Percentiles rank a stretch among this genome's conserved stretches.
Evolutionary conservation across 2,113 vertebrate species (phyloP).

Genomic region (Mola mola): DNA sequence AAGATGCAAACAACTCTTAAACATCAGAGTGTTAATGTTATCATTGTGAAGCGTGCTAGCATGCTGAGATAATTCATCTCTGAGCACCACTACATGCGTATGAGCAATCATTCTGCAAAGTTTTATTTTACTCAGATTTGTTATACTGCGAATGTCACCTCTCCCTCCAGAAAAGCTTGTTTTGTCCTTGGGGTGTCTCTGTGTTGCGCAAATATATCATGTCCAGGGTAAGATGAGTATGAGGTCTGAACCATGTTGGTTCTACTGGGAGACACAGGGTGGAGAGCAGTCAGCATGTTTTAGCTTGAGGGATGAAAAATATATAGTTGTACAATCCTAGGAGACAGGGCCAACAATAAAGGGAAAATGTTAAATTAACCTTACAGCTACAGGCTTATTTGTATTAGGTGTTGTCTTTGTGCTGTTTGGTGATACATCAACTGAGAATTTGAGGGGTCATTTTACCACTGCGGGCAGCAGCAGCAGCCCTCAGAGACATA

Average conservation of each 20-base stretch:
- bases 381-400: background rate
- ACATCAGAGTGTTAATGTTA: no score
- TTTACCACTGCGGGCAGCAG: background rate
- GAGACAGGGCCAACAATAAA: constrained; percentile 12
- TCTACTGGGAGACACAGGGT: background rate
- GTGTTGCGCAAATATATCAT: background rate
- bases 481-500: constrained; percentile 16
- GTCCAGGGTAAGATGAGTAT: background rate
- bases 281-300: background rate
- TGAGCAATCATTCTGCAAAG: no score
- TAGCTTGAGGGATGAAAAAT: background rate
- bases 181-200: no score
- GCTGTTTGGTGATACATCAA: background rate
- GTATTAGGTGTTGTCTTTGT: background rate
- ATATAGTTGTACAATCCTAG: background rate
- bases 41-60: no score
- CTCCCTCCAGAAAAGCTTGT: no score
- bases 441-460: background rate
- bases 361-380: background rate
- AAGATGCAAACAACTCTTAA: no score
- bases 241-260: no score
- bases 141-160: no score
- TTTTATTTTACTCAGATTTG: no score
- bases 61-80: no score
- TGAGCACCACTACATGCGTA: no score